Conservation (phyloP, 2,888 invertebrate genomes). For the Notodromas monacha region DNA sequence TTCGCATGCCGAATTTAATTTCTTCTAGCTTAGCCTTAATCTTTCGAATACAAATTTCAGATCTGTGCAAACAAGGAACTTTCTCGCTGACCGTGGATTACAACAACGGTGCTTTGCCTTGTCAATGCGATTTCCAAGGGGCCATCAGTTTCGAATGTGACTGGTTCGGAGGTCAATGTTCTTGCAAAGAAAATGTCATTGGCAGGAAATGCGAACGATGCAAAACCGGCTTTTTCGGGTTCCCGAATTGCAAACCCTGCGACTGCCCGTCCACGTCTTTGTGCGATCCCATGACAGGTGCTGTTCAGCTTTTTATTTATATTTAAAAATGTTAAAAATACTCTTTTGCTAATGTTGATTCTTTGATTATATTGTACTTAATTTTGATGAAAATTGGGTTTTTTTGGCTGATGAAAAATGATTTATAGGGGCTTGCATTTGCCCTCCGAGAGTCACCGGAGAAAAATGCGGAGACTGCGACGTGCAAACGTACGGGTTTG, state of each 20-base stretch:
- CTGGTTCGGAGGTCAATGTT: slow-evolving; percentile 80
- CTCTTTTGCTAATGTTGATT: too few relatives aligned
- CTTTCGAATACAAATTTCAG: too few relatives aligned
- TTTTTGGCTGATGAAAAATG: too few relatives aligned
- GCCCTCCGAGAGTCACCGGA: slow-evolving; percentile 64
- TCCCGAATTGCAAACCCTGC: slow-evolving; percentile 68
- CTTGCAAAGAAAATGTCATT: slow-evolving; percentile 65
- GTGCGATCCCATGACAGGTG: slow-evolving; percentile 35
- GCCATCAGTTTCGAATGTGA: slow-evolving; percentile 55
- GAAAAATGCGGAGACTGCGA: slow-evolving; percentile 61
- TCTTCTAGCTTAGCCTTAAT: too few relatives aligned
- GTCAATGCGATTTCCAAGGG: slow-evolving; percentile 60
- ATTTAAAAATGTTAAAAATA: too few relatives aligned
- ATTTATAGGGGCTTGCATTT: slow-evolving; percentile 57
- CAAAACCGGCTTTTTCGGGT: slow-evolving; percentile 68
- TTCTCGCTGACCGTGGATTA: slow-evolving; percentile 80
- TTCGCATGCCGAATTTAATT: too few relatives aligned
- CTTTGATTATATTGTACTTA: too few relatives aligned
- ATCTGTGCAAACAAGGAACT: slow-evolving; percentile 60
- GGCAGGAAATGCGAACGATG: slow-evolving; percentile 51
- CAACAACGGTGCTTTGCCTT: slow-evolving; percentile 65
- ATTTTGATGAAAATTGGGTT: too few relatives aligned
- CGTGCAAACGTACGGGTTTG: slow-evolving; percentile 59
- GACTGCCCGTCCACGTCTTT: slow-evolving; percentile 49
- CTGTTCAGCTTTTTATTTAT: slow-evolving; percentile 5